These are phyloP conservation scores for Danaus chrysippus DNA, from an alignment of 2,888 invertebrate genomes.

Conservation along the genomic window DNA sequence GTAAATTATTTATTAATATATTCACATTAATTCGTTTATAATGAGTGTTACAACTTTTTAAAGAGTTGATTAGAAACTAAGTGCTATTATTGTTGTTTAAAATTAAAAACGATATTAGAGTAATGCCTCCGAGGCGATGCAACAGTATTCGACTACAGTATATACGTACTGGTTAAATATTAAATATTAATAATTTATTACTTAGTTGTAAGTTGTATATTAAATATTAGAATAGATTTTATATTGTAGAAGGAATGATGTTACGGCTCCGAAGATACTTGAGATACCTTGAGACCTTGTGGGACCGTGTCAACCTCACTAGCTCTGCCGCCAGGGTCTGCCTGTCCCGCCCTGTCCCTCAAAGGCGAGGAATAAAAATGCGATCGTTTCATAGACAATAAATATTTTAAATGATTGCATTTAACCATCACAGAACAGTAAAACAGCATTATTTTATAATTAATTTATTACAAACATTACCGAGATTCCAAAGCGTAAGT, in stretches of 20 bases:
- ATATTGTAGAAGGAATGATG: conserved; percentile 16
- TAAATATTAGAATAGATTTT: conserved; percentile 16
- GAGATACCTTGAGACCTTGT: too few relatives aligned
- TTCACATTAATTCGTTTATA: conserved; percentile 27
- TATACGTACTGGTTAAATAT: conserved; percentile 19
- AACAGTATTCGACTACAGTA: conserved; percentile 36
- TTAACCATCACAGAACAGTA: not conserved
- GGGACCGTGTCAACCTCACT: too few relatives aligned
- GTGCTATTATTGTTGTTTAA: conserved; percentile 14
- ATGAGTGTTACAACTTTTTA: conserved; percentile 16
- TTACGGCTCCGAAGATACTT: conserved; percentile 21
- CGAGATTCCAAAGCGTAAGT: conserved; percentile 6
- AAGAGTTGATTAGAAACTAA: conserved; percentile 11
- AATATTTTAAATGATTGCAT: not conserved
- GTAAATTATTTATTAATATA: conserved; percentile 16
- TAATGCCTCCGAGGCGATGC: conserved; percentile 20
- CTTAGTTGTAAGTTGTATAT: conserved; percentile 10
- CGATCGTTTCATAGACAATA: conserved; percentile 7
- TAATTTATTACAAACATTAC: conserved; percentile 4
- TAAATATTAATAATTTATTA: conserved; percentile 20
- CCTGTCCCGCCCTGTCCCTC: too few relatives aligned
- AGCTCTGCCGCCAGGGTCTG: too few relatives aligned
- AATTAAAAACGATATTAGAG: conserved; percentile 16
- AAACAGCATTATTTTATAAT: conserved; percentile 1
- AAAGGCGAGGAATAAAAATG: not conserved